A percentile compares a stretch with the other conserved stretches of the same genome.
phyloP scores from a whole-genome alignment of 1,140 invertebrate genomes.

The Drosophila dunni region DNA sequence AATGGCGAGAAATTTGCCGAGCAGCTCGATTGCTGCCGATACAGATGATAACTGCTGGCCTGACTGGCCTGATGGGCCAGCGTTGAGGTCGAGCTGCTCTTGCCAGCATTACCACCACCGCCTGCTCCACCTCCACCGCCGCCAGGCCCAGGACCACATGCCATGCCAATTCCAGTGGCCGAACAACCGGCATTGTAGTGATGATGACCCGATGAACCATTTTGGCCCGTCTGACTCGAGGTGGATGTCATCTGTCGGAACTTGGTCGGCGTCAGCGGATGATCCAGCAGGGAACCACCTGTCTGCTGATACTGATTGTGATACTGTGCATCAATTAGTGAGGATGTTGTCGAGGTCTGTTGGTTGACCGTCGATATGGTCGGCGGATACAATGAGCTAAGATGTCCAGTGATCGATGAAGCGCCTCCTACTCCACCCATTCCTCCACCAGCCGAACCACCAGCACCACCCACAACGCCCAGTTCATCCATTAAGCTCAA shows the following conservation, averaged over 20 bases:
- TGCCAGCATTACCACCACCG: slow-evolving; percentile 18
- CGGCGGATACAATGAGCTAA: slow-evolving; percentile 79
- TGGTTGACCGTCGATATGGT: slow-evolving; percentile 82
- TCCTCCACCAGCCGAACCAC: slow-evolving; percentile 15
- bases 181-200: slow-evolving; percentile 21
- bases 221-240: slow-evolving; percentile 74
- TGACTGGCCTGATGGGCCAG: slow-evolving; percentile 50
- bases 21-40: slow-evolving; percentile 81
- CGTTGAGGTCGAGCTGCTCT: slow-evolving; percentile 63
- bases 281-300: slow-evolving; percentile 78
- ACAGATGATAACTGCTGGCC: slow-evolving; percentile 52
- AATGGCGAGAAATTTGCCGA: slow-evolving; percentile 81
- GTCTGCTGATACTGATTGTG: slow-evolving; percentile 84
- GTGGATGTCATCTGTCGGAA: slow-evolving; percentile 79
- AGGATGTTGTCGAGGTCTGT: slow-evolving; percentile 82
- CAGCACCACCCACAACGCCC: slow-evolving; percentile 48
- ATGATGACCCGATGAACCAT: slow-evolving; percentile 40
- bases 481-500: slow-evolving; percentile 81
- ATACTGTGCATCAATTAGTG: slow-evolving; percentile 80
- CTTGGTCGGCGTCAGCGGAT: slow-evolving; percentile 81
- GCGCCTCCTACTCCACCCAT: slow-evolving; percentile 51
- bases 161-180: slow-evolving; percentile 9
- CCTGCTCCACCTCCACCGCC: background rate
- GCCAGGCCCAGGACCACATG: background rate
- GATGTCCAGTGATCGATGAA: slow-evolving; percentile 74